Conservation (phyloP, 1,140 invertebrate genomes). For the Orchesella cincta region DNA sequence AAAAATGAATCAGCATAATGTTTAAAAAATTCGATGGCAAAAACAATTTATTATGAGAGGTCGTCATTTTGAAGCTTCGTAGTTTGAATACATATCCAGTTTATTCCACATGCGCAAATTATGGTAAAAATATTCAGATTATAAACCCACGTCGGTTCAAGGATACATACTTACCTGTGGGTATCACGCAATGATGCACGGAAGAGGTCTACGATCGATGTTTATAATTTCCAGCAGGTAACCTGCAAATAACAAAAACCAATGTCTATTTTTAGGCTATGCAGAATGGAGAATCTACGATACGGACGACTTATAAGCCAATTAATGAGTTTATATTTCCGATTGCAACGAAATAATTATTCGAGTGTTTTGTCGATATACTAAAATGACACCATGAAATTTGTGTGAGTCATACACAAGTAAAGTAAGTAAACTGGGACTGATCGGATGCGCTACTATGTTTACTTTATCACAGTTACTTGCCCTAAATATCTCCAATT, state of each 20-base stretch:
- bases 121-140: too few relatives aligned
- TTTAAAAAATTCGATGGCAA: too few relatives aligned
- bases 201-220: neutral
- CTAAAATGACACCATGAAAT: neutral
- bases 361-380: neutral
- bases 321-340: neutral
- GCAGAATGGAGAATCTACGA: neutral
- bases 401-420: too few relatives aligned
- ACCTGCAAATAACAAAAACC: too few relatives aligned
- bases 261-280: neutral
- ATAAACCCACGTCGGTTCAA: neutral
- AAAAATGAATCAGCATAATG: neutral
- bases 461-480: neutral
- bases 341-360: neutral
- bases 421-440: too few relatives aligned
- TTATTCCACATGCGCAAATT: too few relatives aligned
- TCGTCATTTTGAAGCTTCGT: too few relatives aligned
- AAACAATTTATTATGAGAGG: too few relatives aligned
- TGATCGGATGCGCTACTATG: neutral
- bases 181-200: neutral
- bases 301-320: too few relatives aligned
- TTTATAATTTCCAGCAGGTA: neutral
- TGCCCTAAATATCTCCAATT: neutral
- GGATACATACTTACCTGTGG: neutral
- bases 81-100: too few relatives aligned